Conservation (phyloP, 2,113 vertebrate species). For the Puma concolor region DNA sequence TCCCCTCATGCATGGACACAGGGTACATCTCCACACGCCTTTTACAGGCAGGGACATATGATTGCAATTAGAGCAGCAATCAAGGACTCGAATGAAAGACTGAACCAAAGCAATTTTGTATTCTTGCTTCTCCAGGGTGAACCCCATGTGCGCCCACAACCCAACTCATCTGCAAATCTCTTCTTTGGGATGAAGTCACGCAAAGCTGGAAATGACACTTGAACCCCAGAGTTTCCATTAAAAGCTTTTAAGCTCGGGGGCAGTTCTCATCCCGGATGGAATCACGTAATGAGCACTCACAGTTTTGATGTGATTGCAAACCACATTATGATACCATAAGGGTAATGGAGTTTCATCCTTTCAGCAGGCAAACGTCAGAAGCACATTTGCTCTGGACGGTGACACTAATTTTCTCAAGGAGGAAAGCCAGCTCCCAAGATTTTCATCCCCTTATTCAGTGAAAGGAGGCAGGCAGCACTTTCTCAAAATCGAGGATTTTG, state of each 20-base stretch:
- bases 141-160: not conserved
- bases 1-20: not conserved
- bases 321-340: not conserved
- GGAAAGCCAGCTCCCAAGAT: not conserved
- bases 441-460: not conserved
- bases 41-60: not conserved
- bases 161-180: not conserved
- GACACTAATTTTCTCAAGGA: conserved; percentile 47
- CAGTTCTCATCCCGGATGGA: not conserved
- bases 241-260: conserved; percentile 53
- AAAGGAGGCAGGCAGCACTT: not conserved
- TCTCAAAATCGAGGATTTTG: conserved; percentile 18
- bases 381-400: conserved; percentile 43
- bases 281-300: not conserved
- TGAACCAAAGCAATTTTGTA: not conserved
- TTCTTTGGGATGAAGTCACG: not conserved
- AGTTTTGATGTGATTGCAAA: not conserved
- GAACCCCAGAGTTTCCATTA: not conserved
- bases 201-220: not conserved
- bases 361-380: not conserved
- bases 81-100: not conserved
- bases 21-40: not conserved
- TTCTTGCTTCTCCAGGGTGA: not conserved
- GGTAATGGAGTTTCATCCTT: not conserved
- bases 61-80: not conserved